phyloP scores from a whole-genome alignment of 2,797 vertebrate genomes.

The Onychomys leucogaster region DNA sequence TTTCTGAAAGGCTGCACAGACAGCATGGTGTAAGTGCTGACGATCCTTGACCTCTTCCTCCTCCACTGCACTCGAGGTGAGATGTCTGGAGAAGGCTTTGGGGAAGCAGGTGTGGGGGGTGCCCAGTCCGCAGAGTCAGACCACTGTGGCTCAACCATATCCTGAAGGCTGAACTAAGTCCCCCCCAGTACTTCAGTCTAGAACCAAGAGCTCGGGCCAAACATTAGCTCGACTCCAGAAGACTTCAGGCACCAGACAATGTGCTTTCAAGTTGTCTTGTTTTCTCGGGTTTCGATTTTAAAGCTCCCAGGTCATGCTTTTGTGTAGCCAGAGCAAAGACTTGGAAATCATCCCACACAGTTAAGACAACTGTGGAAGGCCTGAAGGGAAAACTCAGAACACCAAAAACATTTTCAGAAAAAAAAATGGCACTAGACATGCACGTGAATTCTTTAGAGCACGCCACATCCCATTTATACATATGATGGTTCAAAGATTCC shows the following conservation, averaged over 20 bases:
- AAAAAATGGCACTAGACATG: neutral
- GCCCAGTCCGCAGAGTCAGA: neutral
- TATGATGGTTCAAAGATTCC: neutral
- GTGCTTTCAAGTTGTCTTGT: neutral
- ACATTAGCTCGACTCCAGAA: neutral
- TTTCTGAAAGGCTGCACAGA: neutral
- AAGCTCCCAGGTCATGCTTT: constrained; percentile 15
- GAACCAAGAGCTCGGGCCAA: neutral
- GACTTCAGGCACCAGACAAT: neutral
- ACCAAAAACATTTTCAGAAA: neutral
- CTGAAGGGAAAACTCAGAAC: constrained; percentile 11
- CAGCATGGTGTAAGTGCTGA: fast-evolving
- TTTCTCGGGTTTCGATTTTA: constrained; percentile 47
- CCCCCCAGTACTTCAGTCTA: neutral
- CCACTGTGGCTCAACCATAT: neutral
- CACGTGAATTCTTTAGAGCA: neutral
- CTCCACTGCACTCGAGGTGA: too few species aligned
- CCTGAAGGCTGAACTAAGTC: neutral
- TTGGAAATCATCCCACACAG: neutral
- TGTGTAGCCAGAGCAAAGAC: neutral
- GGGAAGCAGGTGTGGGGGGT: too few species aligned
- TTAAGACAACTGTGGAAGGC: neutral
- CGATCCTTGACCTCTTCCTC: neutral
- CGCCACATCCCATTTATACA: neutral
- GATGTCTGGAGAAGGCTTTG: too few species aligned